Percentiles rank a stretch among this genome's conserved stretches.
These are phyloP conservation scores for Erythrolamprus reginae DNA, from an alignment of 2,113 vertebrate genomes.

Conservation along the genomic window DNA sequence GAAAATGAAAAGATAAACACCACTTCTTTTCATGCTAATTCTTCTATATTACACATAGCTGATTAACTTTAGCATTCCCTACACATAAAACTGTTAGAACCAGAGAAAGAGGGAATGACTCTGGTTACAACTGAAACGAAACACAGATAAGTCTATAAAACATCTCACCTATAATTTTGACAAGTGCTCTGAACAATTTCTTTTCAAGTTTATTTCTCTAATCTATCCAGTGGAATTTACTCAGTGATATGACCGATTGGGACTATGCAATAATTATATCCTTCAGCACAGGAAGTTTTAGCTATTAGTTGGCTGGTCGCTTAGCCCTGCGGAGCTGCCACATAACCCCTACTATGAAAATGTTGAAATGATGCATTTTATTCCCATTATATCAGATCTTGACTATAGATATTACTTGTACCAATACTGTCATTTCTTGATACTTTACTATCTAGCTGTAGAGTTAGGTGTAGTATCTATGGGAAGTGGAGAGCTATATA, in stretches of 20 bases:
- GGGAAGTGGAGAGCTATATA: slow-evolving; percentile 44
- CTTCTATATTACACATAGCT: not conserved
- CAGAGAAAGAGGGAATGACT: not conserved
- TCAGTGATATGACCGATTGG: slow-evolving; percentile 31
- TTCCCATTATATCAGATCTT: slow-evolving; percentile 46
- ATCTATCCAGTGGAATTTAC: slow-evolving; percentile 15
- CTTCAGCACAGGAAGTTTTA: slow-evolving; percentile 35
- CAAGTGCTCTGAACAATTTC: slow-evolving; percentile 2
- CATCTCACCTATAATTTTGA: not conserved
- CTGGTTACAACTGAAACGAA: not conserved
- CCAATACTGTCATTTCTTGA: slow-evolving; percentile 55
- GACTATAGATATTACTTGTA: slow-evolving; percentile 60
- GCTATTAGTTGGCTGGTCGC: slow-evolving; percentile 30
- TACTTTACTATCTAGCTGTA: slow-evolving; percentile 34
- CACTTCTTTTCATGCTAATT: not conserved
- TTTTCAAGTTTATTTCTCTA: not conserved
- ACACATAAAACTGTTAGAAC: not conserved
- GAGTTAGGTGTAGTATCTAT: slow-evolving; percentile 48
- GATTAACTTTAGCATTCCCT: not conserved
- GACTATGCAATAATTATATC: slow-evolving; percentile 30
- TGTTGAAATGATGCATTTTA: slow-evolving; percentile 55
- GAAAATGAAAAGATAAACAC: not conserved
- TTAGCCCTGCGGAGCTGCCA: slow-evolving; percentile 44
- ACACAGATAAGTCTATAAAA: not conserved
- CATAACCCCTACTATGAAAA: slow-evolving; percentile 36